Evolutionary conservation across 1,140 invertebrate species (phyloP), one percentile per base, ranked within the genome.

Genomic region (Solen grandis): DNA sequence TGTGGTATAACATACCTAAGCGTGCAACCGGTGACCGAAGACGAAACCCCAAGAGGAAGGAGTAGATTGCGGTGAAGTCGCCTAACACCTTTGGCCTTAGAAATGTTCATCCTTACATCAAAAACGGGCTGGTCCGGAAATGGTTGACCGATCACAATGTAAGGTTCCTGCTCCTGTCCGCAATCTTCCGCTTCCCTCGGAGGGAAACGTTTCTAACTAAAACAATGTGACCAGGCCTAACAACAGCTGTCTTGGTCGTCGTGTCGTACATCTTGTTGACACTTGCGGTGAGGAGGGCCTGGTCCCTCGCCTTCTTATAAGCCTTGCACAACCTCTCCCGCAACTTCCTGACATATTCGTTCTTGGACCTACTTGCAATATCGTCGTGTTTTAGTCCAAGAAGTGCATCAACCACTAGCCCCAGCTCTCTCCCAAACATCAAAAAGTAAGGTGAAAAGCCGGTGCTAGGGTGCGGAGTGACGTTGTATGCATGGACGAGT

Each of bases 361-460:
- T n/a, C n/a, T n/a, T n/a, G 35, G 46, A 50, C 36, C 22, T 68
- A 68, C n/a, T 68, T n/a, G n/a, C n/a, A n/a, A 27, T 54, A 33
- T 54, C 50, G 25, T 31, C 38, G 22, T 14, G 0, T 33, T 2
- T 16, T 27, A 70, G 50, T 27, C 41, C 1, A 29, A 70, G 0
- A 55, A 54, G n/a, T 5, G 68, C 68, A 31, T 70, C 41, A 29
- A 70, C 19, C 19, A 52, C 27, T 19, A 70, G 68, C 33, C 0
- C 2, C 5, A 52, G 68, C 22, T 70, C 46, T 8, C 41, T 27
- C 22, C 63, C 63, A 22, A 68, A 68, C 33, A 68, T 68, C 10
- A 68, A 13, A 3, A 27, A 70, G 41, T 70, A 70, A 0, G 68
- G 68, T 27, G 68, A 29, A 70, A 54, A 54, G n/a, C 10, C 41